phyloP scores from a whole-genome alignment of 2,113 vertebrate species.

The Pygoscelis adeliae region DNA sequence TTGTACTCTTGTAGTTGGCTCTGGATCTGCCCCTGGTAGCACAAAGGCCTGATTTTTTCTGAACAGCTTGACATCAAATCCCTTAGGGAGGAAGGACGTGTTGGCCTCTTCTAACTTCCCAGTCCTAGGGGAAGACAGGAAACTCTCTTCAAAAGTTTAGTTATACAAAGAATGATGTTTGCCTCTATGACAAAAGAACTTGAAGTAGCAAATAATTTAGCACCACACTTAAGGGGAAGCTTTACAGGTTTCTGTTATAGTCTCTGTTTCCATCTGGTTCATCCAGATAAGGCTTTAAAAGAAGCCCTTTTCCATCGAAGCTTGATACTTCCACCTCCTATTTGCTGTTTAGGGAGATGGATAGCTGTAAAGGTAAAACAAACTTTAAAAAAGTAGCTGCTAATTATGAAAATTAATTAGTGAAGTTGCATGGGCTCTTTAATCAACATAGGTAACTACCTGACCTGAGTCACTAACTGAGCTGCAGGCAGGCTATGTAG shows the following conservation, averaged over 20 bases:
- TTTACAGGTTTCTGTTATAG: conserved; percentile 53
- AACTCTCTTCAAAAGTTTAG: background rate
- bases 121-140: background rate
- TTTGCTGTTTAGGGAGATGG: conserved; percentile 39
- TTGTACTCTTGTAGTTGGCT: background rate
- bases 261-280: conserved; percentile 61
- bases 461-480: conserved; percentile 14
- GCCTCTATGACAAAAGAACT: background rate
- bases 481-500: background rate
- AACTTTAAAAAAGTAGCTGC: conserved; percentile 24
- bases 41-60: background rate
- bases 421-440: background rate
- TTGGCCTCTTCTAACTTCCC: background rate
- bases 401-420: conserved; percentile 65
- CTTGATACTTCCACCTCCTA: conserved; percentile 18
- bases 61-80: background rate
- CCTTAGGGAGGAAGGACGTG: rapidly evolving
- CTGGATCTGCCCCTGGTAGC: background rate
- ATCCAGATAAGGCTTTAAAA: conserved; percentile 73
- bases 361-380: conserved; percentile 39
- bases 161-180: background rate
- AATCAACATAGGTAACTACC: background rate
- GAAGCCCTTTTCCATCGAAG: conserved; percentile 36
- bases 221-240: background rate
- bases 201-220: conserved; percentile 35